Base-by-base conservation (phyloP, 1,140 invertebrate species). In the Dolichoris vasculosae region DNA sequence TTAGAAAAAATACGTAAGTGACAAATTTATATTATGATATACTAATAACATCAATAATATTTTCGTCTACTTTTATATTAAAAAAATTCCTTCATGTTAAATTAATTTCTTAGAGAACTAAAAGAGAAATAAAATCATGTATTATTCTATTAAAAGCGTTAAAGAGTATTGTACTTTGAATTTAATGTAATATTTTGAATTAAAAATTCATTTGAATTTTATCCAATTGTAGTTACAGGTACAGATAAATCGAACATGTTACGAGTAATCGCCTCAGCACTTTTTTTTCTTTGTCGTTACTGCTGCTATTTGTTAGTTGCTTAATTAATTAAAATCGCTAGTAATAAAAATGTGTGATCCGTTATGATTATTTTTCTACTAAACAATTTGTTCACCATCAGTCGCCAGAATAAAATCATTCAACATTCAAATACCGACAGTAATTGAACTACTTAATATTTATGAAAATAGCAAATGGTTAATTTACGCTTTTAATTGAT, bases 401-500 rank as follows among this genome's bases (percentile, higher is more conserved):
- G 51, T 71, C 46, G n/a, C 2, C 32, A 11, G 30, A 71, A 51
- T 55, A 30, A 64, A 69, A 69, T 23, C 63, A 43, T 63, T 69
- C 35, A 43, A 81, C 26, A 13, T 38, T 17, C 23, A 11, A 23
- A 6, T 6, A 75, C 0, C 6, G 23, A 15, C n/a, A 13, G 23
- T 69, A 81, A 81, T 67, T 81, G n/a, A 38, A 30, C 59, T 38
- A 30, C n/a, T 64, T 55, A 11, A 11, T 32, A 77, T 20, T 32
- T 40, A 79, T 51, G 8, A 38, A n/a, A 63, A 79, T 26, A 35
- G 15, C 7, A 32, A 38, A 32, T 4, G 38, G 26, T 26, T 26
- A 64, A 80, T 80, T 80, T 80, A 63, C 35, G 78, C 23, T 80
- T 67, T 67, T 30, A 32, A 30, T 43, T 48, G 32, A 11, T 71